These are phyloP conservation scores for Protophormia terraenovae DNA, from an alignment of 2,888 invertebrate species.

Conservation along the genomic window DNA sequence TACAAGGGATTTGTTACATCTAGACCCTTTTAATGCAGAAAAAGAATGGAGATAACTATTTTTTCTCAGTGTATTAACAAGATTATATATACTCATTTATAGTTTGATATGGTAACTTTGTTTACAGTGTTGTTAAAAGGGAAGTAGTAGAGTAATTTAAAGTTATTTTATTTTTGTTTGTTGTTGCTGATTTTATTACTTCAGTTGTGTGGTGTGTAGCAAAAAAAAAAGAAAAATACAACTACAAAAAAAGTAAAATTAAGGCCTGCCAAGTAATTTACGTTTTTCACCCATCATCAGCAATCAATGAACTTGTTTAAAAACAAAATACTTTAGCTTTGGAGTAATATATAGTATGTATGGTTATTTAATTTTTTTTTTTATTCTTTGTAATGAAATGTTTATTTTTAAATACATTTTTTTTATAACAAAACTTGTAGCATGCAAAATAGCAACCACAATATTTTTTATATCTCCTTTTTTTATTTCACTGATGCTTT, in stretches of 20 bases:
- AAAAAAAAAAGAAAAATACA: background rate
- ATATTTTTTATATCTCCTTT: background rate
- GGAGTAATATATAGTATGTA: background rate
- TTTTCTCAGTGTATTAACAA: conserved; percentile 39
- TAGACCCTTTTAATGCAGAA: too few species aligned
- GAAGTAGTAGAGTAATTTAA: conserved; percentile 33
- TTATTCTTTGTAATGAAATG: conserved; percentile 13
- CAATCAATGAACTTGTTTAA: conserved; percentile 71
- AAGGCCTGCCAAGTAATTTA: conserved; percentile 69
- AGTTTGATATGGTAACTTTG: background rate
- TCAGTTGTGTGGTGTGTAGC: too few species aligned
- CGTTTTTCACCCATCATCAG: conserved; percentile 70
- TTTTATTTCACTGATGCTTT: background rate
- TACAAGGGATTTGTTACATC: too few species aligned
- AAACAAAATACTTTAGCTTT: conserved; percentile 45
- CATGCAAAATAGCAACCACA: conserved; percentile 16
- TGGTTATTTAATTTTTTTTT: conserved; percentile 18
- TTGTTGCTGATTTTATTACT: conserved; percentile 35
- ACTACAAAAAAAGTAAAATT: conserved; percentile 39
- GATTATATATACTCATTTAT: too few species aligned
- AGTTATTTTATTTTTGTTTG: conserved; percentile 31
- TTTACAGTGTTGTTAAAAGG: background rate
- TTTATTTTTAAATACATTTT: conserved; percentile 52
- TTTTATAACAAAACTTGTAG: conserved; percentile 21
- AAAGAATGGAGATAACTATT: background rate